Evolutionary conservation across 23 tunicate genomes (phyloP), one percentile per base, ranked within the genome.

Genomic region (Trididemnum nubilum): DNA sequence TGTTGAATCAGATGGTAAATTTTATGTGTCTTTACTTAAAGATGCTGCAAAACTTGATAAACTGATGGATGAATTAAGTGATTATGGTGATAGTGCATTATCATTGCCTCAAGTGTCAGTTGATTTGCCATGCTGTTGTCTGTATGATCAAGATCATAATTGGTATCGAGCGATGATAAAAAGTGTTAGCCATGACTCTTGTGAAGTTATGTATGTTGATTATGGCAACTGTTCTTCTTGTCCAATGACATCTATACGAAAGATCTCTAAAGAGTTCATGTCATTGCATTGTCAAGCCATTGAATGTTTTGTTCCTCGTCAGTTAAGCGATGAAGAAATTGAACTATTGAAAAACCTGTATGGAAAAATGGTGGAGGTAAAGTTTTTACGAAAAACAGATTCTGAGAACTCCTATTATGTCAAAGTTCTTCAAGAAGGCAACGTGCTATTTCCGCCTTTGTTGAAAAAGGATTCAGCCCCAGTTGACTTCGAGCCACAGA

Each of bases 141-240:
- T 65, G 15, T 88, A 63, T 58, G 80, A 77, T 4, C 72, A 50
- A 64, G 92, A 88, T 58, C 72, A 57, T 0, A 82, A 51, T 26
- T 88, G 92, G 92, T 82, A 82, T 35, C 39, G 76, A 21, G 85
- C 85, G 4, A 2, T 27, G 4, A 29, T 52, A 19, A 51, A 77
- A 31, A 23, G 40, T 31, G 7, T 24, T 33, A 38, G 27, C 40
- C 7, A 54, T 35, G 58, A 25, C 24, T 28, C 2, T 2, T 38
- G 28, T 21, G 25, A 21, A 2, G 58, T 73, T 12, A 2, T 22
- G 26, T 73, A 37, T 38, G 78, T 73, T 38, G 92, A 88, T 75
- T 88, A 82, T 82, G 92, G 92, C 5, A 75, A 82, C 78, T 65
- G 73, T 34, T 27, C 61, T 34, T 44, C 30, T 35, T 82, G 83